Conservation (phyloP, 2,888 invertebrate genomes). For the Zele albiditarsus region DNA sequence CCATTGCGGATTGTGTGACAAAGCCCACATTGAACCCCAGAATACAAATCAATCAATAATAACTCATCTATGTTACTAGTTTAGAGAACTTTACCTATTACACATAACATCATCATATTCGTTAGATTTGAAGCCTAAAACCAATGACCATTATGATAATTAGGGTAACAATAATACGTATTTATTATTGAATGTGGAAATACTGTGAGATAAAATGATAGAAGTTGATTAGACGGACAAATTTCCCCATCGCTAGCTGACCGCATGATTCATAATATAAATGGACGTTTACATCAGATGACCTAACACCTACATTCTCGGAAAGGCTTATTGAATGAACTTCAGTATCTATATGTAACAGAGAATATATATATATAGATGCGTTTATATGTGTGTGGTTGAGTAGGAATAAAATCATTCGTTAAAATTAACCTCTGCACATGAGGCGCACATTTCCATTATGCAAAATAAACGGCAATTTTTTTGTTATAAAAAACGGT, state of each 20-base stretch:
- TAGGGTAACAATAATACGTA: background rate
- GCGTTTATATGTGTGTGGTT: background rate
- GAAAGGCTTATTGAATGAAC: background rate
- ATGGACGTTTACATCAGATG: background rate
- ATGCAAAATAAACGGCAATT: background rate
- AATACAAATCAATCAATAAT: no score
- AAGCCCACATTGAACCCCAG: no score
- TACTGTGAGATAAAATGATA: background rate
- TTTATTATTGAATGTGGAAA: background rate
- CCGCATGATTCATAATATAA: conserved; percentile 1
- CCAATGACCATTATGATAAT: no score
- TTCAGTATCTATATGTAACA: background rate
- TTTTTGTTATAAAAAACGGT: background rate
- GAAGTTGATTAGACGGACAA: background rate
- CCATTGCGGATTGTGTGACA: no score
- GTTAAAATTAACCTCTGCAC: background rate
- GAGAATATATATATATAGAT: background rate
- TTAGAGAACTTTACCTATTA: no score
- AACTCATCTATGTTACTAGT: no score
- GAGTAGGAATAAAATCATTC: background rate
- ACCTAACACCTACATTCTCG: conserved; percentile 8
- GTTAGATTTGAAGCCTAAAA: no score
- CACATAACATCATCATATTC: no score
- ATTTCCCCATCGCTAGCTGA: background rate
- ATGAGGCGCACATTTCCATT: background rate